Evolutionary conservation across 2,888 invertebrate species (phyloP).

Genomic region (Campoplex capitator): DNA sequence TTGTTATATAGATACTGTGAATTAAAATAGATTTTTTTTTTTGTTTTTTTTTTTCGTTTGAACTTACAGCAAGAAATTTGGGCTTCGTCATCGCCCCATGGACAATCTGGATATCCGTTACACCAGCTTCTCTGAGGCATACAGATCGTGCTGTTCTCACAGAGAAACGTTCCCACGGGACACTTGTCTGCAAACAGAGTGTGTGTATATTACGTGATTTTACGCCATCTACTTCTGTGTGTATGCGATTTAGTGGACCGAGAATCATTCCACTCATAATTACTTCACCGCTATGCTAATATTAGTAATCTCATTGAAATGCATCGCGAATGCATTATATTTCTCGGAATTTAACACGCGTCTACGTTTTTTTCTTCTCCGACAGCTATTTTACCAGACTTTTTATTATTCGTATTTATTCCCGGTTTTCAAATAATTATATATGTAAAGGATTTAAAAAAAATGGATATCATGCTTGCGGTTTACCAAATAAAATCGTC

Average conservation of each 20-base stretch:
- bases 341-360: not conserved
- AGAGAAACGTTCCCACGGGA: slow-evolving; percentile 86
- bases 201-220: slow-evolving; percentile 3
- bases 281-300: not conserved
- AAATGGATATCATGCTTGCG: not conserved
- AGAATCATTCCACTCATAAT: slow-evolving; percentile 14
- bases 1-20: not conserved
- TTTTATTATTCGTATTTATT: not conserved
- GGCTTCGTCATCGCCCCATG: slow-evolving; percentile 83
- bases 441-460: not conserved
- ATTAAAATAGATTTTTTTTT: not conserved
- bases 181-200: slow-evolving; percentile 84
- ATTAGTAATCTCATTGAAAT: slow-evolving; percentile 8
- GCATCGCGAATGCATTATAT: not conserved
- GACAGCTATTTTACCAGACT: not conserved
- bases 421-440: not conserved
- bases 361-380: not conserved
- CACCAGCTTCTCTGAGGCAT: slow-evolving; percentile 86
- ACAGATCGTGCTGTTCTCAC: slow-evolving; percentile 85
- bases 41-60: not conserved
- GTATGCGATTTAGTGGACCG: slow-evolving; percentile 40
- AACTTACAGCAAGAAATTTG: slow-evolving; percentile 81
- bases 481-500: slow-evolving; percentile 28
- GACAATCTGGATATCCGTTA: slow-evolving; percentile 85
- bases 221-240: slow-evolving; percentile 15